A percentile compares a stretch with the other conserved stretches of the same genome.
These are phyloP conservation scores for Athalia rosae DNA, from an alignment of 2,888 invertebrate genomes.

Conservation along the genomic window DNA sequence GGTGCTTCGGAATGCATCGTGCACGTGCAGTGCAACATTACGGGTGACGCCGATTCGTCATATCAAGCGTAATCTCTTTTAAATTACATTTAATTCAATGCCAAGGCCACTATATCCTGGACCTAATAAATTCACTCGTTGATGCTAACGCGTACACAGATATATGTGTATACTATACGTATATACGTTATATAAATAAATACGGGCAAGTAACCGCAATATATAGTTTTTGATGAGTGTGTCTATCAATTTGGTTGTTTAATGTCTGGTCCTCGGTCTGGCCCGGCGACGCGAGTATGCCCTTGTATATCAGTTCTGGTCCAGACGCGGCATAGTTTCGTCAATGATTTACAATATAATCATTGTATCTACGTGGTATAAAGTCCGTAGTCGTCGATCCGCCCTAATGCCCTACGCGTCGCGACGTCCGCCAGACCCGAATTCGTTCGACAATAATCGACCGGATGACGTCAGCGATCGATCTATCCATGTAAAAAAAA, in stretches of 20 bases:
- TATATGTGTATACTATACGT: neutral
- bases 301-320: no score
- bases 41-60: neutral
- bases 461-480: constrained; percentile 17
- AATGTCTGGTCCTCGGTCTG: neutral
- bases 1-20: neutral
- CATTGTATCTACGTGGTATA: no score
- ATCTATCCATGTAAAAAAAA: neutral
- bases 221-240: constrained; percentile 11
- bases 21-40: neutral
- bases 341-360: no score
- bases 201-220: constrained; percentile 6
- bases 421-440: neutral
- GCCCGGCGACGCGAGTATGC: no score
- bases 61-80: constrained; percentile 29
- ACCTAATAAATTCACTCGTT: constrained; percentile 24
- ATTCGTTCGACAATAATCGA: constrained; percentile 21
- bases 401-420: neutral
- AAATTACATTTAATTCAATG: constrained; percentile 33
- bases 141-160: neutral
- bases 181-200: constrained; percentile 10
- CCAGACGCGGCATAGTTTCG: no score
- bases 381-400: neutral
- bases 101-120: constrained; percentile 32
- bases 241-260: neutral